Conservation (phyloP, 2,888 invertebrate genomes). For the Drosophila mimetica region DNA sequence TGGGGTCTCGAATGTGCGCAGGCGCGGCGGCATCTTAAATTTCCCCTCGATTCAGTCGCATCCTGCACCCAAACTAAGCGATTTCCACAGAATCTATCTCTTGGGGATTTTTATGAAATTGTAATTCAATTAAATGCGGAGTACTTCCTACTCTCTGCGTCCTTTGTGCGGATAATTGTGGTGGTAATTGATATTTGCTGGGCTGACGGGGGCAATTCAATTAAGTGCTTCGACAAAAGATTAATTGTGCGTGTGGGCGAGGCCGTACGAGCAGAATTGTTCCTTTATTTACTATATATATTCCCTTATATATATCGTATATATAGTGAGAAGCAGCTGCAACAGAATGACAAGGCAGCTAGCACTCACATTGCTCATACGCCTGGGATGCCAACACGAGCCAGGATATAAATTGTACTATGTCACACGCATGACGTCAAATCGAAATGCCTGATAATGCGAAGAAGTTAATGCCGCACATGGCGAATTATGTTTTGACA, state of each 20-base stretch:
- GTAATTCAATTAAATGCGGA: conserved; percentile 74
- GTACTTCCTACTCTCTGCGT: conserved; percentile 47
- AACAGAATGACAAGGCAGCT: conserved; percentile 69
- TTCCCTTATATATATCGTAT: background rate
- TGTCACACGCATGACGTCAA: conserved; percentile 69
- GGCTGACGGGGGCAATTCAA: conserved; percentile 55
- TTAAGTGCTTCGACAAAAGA: conserved; percentile 72
- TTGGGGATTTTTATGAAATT: conserved; percentile 58
- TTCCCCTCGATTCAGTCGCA: conserved; percentile 50
- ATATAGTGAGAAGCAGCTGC: conserved; percentile 34
- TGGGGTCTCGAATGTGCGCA: conserved; percentile 37
- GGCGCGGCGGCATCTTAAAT: conserved; percentile 62
- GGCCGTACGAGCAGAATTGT: conserved; percentile 17
- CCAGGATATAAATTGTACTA: conserved; percentile 60
- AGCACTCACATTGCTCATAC: conserved; percentile 62
- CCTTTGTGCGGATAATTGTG: conserved; percentile 67
- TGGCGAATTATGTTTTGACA: conserved; percentile 75
- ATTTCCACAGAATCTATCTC: conserved; percentile 12
- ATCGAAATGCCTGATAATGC: conserved; percentile 60
- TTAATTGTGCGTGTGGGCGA: conserved; percentile 68
- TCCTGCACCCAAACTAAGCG: conserved; percentile 63
- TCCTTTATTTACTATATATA: background rate
- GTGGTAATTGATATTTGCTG: conserved; percentile 74
- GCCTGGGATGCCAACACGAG: conserved; percentile 67
- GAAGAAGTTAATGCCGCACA: conserved; percentile 67